Evolutionary conservation across 2,888 invertebrate species (phyloP).

Genomic region (Agonopterix subpropinquella): DNA sequence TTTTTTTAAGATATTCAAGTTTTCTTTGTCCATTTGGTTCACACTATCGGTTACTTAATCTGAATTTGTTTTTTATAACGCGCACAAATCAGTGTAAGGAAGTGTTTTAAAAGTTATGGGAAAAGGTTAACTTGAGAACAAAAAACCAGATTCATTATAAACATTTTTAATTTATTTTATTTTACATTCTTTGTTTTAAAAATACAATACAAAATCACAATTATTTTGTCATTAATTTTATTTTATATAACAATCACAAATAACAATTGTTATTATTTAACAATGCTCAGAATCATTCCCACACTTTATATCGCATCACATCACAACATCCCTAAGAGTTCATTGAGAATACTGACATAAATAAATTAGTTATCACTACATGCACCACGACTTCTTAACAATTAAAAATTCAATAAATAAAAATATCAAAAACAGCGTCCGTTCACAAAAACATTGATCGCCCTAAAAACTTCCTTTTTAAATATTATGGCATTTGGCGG

Average conservation of each 20-base stretch:
- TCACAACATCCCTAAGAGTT: constrained; percentile 54
- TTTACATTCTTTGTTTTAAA: constrained; percentile 52
- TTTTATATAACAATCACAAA: constrained; percentile 31
- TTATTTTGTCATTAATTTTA: constrained; percentile 37
- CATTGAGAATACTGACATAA: constrained; percentile 64
- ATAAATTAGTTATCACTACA: constrained; percentile 66
- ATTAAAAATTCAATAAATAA: constrained; percentile 68
- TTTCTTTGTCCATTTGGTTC: too few relatives aligned
- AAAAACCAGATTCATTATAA: constrained; percentile 20
- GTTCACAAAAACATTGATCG: constrained; percentile 23
- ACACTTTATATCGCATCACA: constrained; percentile 32
- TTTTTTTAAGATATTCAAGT: too few relatives aligned
- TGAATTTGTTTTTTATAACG: too few relatives aligned
- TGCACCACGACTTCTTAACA: constrained; percentile 64
- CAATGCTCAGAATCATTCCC: not conserved
- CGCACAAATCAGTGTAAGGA: too few relatives aligned
- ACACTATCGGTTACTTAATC: too few relatives aligned
- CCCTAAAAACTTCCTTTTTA: constrained; percentile 32
- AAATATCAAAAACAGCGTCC: constrained; percentile 35
- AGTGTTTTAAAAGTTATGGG: not conserved
- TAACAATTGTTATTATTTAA: constrained; percentile 35
- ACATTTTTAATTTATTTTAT: constrained; percentile 44
- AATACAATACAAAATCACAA: constrained; percentile 61
- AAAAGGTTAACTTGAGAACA: not conserved
- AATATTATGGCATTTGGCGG: constrained; percentile 70